Base-by-base conservation (phyloP, 2,113 vertebrate species). In the Naja naja region DNA sequence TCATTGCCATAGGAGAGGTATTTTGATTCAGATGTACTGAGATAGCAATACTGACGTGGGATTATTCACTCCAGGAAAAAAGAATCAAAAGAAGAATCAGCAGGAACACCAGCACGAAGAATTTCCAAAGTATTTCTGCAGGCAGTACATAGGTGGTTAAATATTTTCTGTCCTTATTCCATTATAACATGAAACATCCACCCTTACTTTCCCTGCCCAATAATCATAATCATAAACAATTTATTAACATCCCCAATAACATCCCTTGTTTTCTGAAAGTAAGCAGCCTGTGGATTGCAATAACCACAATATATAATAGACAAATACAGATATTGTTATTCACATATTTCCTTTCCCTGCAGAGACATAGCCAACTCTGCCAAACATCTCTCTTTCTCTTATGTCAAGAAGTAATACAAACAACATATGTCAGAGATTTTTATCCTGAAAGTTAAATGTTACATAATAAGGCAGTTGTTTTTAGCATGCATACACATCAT, bases 211-310 rank as follows among this genome's bases (percentile, higher is more conserved):
- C 74, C 74, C 58, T 92, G n/a, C 16, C n/a, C n/a, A 81, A 39
- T 81, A 60, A 69, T 90, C 93, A 89, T 95, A 94, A 95, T 95
- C 92, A 96, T 96, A 52, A 87, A 74, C 85, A 69, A 52, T 14
- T 30, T 94, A 96, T 96, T 96, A 95, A 85, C 74, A 96, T 96
- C 95, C 93, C 92, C 89, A 93, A 95, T 95, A 96, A 49, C 91
- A 95, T 94, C 52, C 90, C 89, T 86, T 90, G 45, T 22, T 90
- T 39, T 90, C 20, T 87, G 22, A 87, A 60, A 87, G 87, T 93
- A 55, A 4, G 0, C 11, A 93, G 88, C 88, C 92, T 54, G 25
- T 53, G 85, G 1, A 0, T 23, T 93, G 86, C 93, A 53, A 90
- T 95, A 91, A 49, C 25, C 88, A 69, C 53, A 89, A 91, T 69